A percentile compares a stretch with the other conserved stretches of the same genome.
Evolutionary conservation across 2,113 vertebrate genomes (phyloP).

Genomic region (Todiramphus saurophagus): DNA sequence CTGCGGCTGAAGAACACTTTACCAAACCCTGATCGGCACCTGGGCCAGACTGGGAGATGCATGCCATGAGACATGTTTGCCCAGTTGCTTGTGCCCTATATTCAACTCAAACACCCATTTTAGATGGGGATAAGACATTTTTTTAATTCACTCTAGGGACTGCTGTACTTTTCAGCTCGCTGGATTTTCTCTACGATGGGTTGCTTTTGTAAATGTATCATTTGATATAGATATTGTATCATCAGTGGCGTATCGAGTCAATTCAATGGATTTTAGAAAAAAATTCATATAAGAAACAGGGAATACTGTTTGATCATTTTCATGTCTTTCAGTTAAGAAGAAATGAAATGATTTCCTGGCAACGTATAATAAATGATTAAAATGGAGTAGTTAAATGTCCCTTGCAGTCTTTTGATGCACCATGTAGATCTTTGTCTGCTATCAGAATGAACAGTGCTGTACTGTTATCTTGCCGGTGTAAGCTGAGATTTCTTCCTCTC

Average conservation of each 20-base stretch:
- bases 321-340: background rate
- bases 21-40: accelerated
- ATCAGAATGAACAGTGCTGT: background rate
- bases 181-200: background rate
- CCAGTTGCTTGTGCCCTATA: background rate
- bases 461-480: background rate
- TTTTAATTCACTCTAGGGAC: background rate
- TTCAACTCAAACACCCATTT: background rate
- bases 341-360: background rate
- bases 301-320: background rate
- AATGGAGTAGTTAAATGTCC: background rate
- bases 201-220: background rate
- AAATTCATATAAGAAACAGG: background rate
- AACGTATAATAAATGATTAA: background rate
- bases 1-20: background rate
- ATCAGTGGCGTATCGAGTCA: background rate
- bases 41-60: background rate
- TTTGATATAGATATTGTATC: background rate
- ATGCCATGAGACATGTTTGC: accelerated
- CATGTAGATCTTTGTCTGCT: background rate
- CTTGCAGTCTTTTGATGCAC: background rate
- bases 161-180: accelerated
- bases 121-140: background rate
- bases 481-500: background rate
- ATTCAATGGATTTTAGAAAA: background rate